phyloP scores from a whole-genome alignment of 2,113 vertebrate genomes.

The Scophthalmus maximus region DNA sequence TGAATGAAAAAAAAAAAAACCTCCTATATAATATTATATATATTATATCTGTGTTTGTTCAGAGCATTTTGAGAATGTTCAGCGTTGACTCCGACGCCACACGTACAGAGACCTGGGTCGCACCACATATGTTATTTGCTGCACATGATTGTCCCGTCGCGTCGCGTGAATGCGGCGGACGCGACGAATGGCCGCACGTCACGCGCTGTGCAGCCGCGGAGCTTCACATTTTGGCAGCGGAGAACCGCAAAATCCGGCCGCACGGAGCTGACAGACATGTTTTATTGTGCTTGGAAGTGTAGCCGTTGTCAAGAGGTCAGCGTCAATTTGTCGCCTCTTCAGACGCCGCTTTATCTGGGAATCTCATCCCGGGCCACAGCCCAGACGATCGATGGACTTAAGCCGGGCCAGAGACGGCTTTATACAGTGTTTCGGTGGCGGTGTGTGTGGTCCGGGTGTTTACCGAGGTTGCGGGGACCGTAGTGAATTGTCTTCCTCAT shows the following conservation, averaged over 20 bases:
- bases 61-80: no score
- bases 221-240: not conserved
- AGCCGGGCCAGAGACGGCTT: conserved; percentile 16
- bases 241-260: conserved; percentile 8
- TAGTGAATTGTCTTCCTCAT: no score
- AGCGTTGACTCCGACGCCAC: no score
- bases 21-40: no score
- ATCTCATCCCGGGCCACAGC: conserved; percentile 38
- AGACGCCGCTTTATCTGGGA: conserved; percentile 36
- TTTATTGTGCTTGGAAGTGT: conserved; percentile 30
- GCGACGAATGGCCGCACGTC: conserved; percentile 1
- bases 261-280: conserved; percentile 7
- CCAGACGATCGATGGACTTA: conserved; percentile 42
- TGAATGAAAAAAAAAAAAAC: no score
- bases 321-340: conserved; percentile 36
- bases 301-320: conserved; percentile 29
- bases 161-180: not conserved
- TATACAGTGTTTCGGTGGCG: conserved; percentile 4
- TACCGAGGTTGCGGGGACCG: no score
- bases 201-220: not conserved
- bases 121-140: no score
- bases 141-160: not conserved
- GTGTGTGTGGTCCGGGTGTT: conserved; percentile 9
- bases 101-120: no score
- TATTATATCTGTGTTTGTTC: no score